Base-by-base conservation (phyloP, 2,113 vertebrate species). In the Rhinopomastus cyanomelas region DNA sequence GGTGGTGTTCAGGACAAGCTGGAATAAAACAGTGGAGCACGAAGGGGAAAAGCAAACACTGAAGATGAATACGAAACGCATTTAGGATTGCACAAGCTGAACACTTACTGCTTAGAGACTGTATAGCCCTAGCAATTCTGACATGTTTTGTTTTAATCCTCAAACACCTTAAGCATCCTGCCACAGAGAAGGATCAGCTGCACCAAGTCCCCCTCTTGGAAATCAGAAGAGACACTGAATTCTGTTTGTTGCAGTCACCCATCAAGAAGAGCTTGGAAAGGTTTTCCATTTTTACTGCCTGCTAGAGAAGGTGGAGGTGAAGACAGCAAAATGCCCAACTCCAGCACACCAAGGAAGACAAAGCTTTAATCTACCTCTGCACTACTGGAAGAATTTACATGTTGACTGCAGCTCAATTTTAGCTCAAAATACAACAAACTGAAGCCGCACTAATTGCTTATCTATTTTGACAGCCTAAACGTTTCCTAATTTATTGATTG, bases 401-500 rank as follows among this genome's bases (percentile, higher is more conserved):
- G 8, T 80, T 73, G 64, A 51, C 52, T 71, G 37, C 64, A 71
- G 34, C 46, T 71, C 52, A 53, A 9, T 68, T 87, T 74, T 78
- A 81, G 25, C 57, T 71, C n/a, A 85, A 66, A 78, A 84, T 55
- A 46, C 48, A 49, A 77, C 52, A 71, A 77, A 74, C 12, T 77
- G 56, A 27, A 87, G 76, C 29, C 73, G 26, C 44, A 52, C 56
- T 62, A 82, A 55, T 37, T 60, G 48, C 60, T 92, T 26, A 85
- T 77, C 52, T 87, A 49, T 93, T 95, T n/a, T 87, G 64, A 89
- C 85, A 87, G 52, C 64, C 27, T 77, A 89, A 92, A 77, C 64
- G 13, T 57, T 93, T 92, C 69, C 34, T 57, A 49, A 74, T 62
- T 48, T 74, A 85, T 53, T 85, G 81, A 92, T 82, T 74, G 48